A percentile compares a stretch with the other conserved stretches of the same genome.
phyloP scores from a whole-genome alignment of 2,113 vertebrate genomes.

The Neogale vison region DNA sequence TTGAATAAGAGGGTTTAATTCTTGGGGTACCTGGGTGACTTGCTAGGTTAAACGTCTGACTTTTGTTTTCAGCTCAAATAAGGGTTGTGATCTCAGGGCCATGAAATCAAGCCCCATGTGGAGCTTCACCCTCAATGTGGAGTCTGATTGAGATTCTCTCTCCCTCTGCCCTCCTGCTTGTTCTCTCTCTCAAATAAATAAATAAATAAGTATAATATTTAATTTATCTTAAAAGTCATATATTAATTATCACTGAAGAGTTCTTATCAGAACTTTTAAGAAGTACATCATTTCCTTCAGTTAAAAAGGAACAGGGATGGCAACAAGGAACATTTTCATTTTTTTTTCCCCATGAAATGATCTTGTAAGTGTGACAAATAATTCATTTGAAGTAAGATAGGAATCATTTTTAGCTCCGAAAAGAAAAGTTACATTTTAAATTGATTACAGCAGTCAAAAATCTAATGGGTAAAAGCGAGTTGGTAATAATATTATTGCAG shows the following conservation, averaged over 20 bases:
- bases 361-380: background rate
- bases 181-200: background rate
- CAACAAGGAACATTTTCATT: background rate
- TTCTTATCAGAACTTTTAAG: background rate
- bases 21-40: background rate
- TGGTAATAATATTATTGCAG: background rate
- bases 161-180: background rate
- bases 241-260: background rate
- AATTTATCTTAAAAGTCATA: background rate
- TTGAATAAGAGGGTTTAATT: background rate
- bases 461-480: background rate
- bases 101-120: background rate
- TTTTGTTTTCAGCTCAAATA: background rate
- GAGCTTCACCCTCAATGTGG: background rate
- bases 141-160: background rate
- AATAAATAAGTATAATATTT: background rate
- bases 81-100: background rate
- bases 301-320: background rate
- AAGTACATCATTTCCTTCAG: background rate
- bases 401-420: conserved; percentile 21
- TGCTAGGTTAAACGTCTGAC: background rate
- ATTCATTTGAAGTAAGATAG: background rate
- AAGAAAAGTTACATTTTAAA: conserved; percentile 28
- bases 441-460: conserved; percentile 28
- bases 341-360: background rate